Conservation (phyloP, 2,113 vertebrate genomes). For the Tiliqua scincoides region DNA sequence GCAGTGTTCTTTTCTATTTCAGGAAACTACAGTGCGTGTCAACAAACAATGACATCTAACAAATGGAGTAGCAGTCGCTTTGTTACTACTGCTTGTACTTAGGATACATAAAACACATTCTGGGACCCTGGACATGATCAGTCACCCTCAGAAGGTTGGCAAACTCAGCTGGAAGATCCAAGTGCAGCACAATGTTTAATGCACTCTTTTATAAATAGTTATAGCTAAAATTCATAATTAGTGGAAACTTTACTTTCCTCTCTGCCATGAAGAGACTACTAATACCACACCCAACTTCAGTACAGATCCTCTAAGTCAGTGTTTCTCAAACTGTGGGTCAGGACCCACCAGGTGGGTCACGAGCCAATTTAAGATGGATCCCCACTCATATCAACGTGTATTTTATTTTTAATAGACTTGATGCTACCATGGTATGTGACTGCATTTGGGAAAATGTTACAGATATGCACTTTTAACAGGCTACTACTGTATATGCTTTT, state of each 20-base stretch:
- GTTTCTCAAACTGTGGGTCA: too few relatives aligned
- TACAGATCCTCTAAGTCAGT: too few relatives aligned
- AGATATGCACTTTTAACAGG: too few relatives aligned
- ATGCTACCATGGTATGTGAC: too few relatives aligned
- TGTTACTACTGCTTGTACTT: accelerated
- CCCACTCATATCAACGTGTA: too few relatives aligned
- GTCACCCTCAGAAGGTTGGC: background rate
- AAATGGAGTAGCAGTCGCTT: accelerated
- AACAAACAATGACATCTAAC: background rate
- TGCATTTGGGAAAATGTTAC: too few relatives aligned
- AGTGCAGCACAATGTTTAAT: background rate
- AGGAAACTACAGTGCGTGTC: accelerated
- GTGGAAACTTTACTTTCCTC: background rate
- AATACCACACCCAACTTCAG: background rate
- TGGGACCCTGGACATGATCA: background rate
- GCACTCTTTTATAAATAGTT: background rate
- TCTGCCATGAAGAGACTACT: background rate
- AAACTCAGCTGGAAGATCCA: background rate
- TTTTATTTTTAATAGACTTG: too few relatives aligned
- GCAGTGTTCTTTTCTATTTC: background rate
- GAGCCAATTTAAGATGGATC: too few relatives aligned
- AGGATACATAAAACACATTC: background rate
- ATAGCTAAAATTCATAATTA: background rate
- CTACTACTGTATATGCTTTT: too few relatives aligned
- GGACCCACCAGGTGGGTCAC: too few relatives aligned